These are phyloP conservation scores for Hylia prasina DNA, from an alignment of 2,113 vertebrate species.

Conservation along the genomic window DNA sequence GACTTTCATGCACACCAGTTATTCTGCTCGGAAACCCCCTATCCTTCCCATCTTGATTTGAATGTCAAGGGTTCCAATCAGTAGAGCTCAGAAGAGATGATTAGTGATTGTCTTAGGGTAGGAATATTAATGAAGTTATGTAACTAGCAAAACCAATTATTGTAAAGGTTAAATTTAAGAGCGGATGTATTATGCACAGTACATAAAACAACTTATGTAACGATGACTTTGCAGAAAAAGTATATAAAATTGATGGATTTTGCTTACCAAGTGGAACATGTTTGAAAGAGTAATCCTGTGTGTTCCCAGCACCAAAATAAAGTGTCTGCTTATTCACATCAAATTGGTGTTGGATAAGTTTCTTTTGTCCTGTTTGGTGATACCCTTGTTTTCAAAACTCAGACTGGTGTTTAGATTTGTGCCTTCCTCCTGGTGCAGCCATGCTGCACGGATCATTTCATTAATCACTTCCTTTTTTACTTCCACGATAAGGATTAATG, in stretches of 20 bases:
- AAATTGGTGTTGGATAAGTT: not conserved
- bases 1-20: not conserved
- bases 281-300: not conserved
- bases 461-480: not conserved
- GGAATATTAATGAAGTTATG: not conserved
- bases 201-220: not conserved
- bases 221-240: not conserved
- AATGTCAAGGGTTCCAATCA: not conserved
- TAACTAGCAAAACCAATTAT: not conserved
- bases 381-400: not conserved
- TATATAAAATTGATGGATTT: not conserved
- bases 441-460: accelerated
- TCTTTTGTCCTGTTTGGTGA: not conserved
- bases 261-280: not conserved
- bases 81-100: not conserved
- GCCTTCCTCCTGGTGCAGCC: not conserved
- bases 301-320: accelerated
- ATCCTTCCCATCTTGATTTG: not conserved
- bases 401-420: accelerated
- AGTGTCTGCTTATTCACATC: not conserved
- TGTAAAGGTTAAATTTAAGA: not conserved
- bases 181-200: accelerated
- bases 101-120: not conserved
- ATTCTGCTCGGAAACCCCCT: accelerated
- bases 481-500: accelerated